phyloP scores from a whole-genome alignment of 2,113 vertebrate species.

The Tiliqua scincoides region DNA sequence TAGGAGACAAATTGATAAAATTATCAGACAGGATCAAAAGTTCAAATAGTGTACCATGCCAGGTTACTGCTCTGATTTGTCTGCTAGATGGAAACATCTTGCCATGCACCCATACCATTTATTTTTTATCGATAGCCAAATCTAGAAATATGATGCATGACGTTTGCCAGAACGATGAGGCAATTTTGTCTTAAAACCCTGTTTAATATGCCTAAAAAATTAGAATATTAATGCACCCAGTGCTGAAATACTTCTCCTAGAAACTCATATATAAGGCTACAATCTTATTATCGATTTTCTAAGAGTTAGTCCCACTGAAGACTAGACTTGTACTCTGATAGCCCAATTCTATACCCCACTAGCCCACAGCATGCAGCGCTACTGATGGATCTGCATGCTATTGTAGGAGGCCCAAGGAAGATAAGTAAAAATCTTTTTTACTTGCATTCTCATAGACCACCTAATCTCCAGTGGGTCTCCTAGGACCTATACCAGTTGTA shows the following conservation, averaged over 20 bases:
- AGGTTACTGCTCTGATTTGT: neutral
- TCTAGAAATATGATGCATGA: conserved; percentile 1
- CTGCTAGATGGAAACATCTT: neutral
- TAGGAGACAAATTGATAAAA: conserved; percentile 6
- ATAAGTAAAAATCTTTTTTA: too few species aligned
- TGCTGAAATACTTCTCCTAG: neutral
- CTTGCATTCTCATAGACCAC: too few species aligned
- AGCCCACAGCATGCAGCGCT: too few species aligned
- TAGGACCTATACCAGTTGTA: too few species aligned
- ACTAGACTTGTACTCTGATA: too few species aligned
- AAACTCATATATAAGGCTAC: too few species aligned
- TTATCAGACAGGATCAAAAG: neutral
- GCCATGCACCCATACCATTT: neutral
- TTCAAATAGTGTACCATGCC: neutral
- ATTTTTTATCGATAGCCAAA: neutral
- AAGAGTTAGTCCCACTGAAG: too few species aligned
- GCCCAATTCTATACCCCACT: too few species aligned
- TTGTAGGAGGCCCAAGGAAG: too few species aligned
- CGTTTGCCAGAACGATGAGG: neutral
- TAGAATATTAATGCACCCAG: neutral
- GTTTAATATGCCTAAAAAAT: neutral
- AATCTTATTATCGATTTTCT: too few species aligned
- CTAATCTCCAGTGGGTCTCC: too few species aligned
- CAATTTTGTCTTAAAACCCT: neutral
- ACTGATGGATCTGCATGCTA: too few species aligned